Conservation (phyloP, 1,140 invertebrate genomes). For the Heliconius nattereri region DNA sequence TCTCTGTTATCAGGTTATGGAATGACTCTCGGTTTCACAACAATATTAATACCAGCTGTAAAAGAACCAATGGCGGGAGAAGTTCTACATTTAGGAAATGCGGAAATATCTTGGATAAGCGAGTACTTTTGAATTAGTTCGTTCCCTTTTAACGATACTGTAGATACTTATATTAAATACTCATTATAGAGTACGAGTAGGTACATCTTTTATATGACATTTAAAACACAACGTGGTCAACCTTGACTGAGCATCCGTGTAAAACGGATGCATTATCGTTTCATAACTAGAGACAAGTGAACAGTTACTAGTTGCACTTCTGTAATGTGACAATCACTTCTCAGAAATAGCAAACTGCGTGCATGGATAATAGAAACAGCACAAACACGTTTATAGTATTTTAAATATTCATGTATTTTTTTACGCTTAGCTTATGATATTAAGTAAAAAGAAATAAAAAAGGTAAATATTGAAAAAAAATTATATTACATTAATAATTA, state of each 20-base stretch:
- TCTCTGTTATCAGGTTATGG: slow-evolving; percentile 83
- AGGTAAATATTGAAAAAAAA: no score
- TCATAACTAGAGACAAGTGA: not conserved
- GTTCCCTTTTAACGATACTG: not conserved
- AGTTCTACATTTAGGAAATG: slow-evolving; percentile 81
- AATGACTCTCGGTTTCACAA: slow-evolving; percentile 88
- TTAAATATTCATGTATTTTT: no score
- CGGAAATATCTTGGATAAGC: slow-evolving; percentile 90
- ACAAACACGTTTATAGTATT: no score
- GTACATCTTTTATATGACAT: slow-evolving; percentile 1
- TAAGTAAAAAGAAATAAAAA: no score
- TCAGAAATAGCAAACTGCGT: not conserved
- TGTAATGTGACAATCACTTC: not conserved
- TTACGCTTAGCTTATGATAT: no score
- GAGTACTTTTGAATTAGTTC: slow-evolving; percentile 56
- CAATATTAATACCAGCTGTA: slow-evolving; percentile 88
- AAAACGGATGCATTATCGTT: not conserved
- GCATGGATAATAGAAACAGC: not conserved
- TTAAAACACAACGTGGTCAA: slow-evolving; percentile 1
- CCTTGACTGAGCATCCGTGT: slow-evolving; percentile 10
- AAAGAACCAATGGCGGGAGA: slow-evolving; percentile 75
- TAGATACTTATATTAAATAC: no score
- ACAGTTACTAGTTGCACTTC: not conserved
- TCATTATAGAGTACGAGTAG: no score
- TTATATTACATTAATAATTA: no score